phyloP scores from a whole-genome alignment of 2,888 invertebrate species.

The Heliconius hortense region DNA sequence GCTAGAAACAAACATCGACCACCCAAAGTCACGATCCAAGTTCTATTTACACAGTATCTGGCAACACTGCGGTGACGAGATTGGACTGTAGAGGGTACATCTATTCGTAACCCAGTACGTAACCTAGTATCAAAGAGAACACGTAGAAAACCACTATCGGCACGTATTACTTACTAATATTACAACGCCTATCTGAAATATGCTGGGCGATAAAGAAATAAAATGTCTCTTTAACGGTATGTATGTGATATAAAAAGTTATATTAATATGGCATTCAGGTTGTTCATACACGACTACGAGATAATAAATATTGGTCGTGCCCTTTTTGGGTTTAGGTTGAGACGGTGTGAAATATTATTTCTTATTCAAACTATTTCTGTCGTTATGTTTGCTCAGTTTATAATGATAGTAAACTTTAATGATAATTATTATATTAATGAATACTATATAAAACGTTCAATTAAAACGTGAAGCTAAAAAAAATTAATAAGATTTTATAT shows the following conservation, averaged over 20 bases:
- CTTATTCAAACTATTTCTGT: neutral
- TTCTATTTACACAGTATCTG: constrained; percentile 22
- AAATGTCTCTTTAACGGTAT: constrained; percentile 15
- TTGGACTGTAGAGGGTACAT: constrained; percentile 53
- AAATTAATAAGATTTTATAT: neutral
- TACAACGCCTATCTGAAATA: constrained; percentile 21
- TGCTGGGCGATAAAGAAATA: constrained; percentile 21
- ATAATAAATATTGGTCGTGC: constrained; percentile 18
- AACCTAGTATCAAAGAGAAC: constrained; percentile 35
- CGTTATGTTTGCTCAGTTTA: neutral
- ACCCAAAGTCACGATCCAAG: constrained; percentile 13
- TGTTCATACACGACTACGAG: constrained; percentile 9
- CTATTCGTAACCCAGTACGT: constrained; percentile 62
- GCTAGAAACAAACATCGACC: constrained; percentile 14
- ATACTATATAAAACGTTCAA: neutral
- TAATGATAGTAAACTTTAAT: neutral
- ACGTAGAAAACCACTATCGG: constrained; percentile 37
- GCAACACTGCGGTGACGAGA: constrained; percentile 30
- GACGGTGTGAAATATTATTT: constrained; percentile 10
- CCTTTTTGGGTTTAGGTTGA: constrained; percentile 9
- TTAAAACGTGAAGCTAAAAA: neutral
- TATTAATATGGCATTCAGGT: constrained; percentile 14
- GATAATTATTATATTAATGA: neutral
- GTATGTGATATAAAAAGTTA: constrained; percentile 14
- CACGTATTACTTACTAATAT: constrained; percentile 36